Base-by-base conservation (phyloP, 1,140 invertebrate genomes). In the Calosoma granatense region DNA sequence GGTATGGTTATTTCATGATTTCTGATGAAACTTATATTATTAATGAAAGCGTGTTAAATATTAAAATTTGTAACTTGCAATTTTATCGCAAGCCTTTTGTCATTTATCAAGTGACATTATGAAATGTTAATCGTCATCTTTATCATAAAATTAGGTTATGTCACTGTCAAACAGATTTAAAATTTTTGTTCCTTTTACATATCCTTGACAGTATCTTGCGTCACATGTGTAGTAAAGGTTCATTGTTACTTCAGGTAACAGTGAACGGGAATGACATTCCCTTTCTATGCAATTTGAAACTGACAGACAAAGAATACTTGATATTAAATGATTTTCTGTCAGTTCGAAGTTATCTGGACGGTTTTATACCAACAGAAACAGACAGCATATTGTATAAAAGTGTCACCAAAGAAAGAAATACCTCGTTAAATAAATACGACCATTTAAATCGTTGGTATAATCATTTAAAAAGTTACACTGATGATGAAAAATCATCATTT, bases 391-490 rank as follows among this genome's bases (percentile, higher is more conserved):
- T 79, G 22, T 76, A 72, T 62, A 72, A 70, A 62, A 64, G 56
- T n/a, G 68, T 66, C 63, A 70, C 64, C 62, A 63, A 65, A 14
- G 30, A 59, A 61, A 64, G 64, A 55, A 70, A 70, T 60, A 71
- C 66, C 62, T 72, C 63, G 41, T 65, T 68, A 66, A 70, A 68
- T 63, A 72, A 67, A 51, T 74, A 64, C 63, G 56, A 60, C 22
- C 64, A 81, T 61, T 64, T 83, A 56, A 72, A 69, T 64, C 74
- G 81, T 68, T 84, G 81, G 81, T 79, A 73, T 67, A 63, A 69
- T 68, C 78, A 82, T 70, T 78, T 83, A 65, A 67, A 72, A 67
- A 82, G 77, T 68, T 83, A 77, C 67, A 73, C 70, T 64, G 61
- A 65, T 51, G 66, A 64, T 54, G 79, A 83, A 68, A 71, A 71